Evolutionary conservation across 2,797 vertebrate genomes (phyloP), one percentile per base, ranked within the genome.

Genomic region (Amblyopsis hoosieri): DNA sequence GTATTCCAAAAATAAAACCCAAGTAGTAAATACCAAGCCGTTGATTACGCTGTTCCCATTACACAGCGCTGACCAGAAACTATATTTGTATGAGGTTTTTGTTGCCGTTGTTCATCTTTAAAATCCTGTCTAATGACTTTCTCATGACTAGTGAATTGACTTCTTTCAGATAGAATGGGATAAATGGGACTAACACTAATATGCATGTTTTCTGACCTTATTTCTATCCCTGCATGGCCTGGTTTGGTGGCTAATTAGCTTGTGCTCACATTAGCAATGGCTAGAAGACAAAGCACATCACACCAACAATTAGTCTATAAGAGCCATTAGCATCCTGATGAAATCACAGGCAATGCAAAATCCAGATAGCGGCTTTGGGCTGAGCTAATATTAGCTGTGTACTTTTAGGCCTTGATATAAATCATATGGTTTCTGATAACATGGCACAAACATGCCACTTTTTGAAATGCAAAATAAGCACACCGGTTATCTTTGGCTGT

Each of bases 191-290:
- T 66, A 46, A 55, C 51, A 9, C 14, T 66, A 67, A 72, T 72
- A 3, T 64, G 58, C 62, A 66, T 33, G 57, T 62, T 68, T 59
- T 23, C 75, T 80, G 85, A 84, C 89, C 86, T 71, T 78, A 45
- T 89, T 92, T 75, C 78, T 50, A 67, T 48, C 71, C 54, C 15
- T 12, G 57, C 72, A 66, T 69, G 88, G 75, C 82, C 88, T 89
- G 85, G 64, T 85, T 87, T 49, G 48, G 60, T 71, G 69, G 78
- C 46, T 87, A 83, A 91, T 90, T 83, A 90, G 60, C 79, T 80
- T 19, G 37, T 52, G 74, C 62, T 57, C 80, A 74, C 69, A 8
- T 57, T 57, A 67, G 64, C 80, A 64, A 65, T 19, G 53, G 65
- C 55, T 59, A 3, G 17, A 77, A 86, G 82, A 86, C 76, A 45